These are phyloP conservation scores for Mormyrops boulengeri DNA, from an alignment of 2,797 vertebrate genomes.

Conservation along the genomic window DNA sequence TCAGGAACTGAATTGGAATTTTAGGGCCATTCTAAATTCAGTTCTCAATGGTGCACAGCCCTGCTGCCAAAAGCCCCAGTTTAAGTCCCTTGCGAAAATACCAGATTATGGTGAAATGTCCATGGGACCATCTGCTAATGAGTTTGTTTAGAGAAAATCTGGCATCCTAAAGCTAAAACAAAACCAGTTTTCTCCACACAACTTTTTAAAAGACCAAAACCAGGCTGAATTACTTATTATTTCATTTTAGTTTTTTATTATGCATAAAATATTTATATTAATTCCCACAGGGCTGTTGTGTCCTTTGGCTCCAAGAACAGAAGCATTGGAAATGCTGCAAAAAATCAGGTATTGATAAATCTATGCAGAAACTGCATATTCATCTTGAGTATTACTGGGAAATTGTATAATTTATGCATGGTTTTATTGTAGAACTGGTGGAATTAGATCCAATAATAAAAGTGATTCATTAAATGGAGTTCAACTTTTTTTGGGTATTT, in stretches of 20 bases:
- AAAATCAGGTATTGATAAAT: constrained; percentile 63
- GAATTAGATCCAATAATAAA: neutral
- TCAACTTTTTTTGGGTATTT: neutral
- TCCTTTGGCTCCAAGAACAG: constrained; percentile 73
- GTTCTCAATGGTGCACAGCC: neutral
- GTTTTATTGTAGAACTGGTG: neutral
- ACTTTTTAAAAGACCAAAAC: neutral
- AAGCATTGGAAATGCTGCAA: constrained; percentile 70
- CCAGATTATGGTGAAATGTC: neutral
- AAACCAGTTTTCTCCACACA: neutral
- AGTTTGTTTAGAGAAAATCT: neutral
- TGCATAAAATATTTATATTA: constrained; percentile 26
- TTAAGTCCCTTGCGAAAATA: neutral
- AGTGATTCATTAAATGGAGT: neutral
- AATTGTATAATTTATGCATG: neutral
- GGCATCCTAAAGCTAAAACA: neutral
- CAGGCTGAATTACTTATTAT: neutral
- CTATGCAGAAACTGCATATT: neutral
- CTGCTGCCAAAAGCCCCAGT: neutral
- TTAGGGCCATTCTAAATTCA: neutral
- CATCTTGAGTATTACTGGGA: neutral
- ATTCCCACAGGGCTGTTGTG: constrained; percentile 62
- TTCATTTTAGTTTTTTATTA: constrained; percentile 8
- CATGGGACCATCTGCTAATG: neutral
- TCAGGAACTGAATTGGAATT: neutral